Conservation (phyloP, 2,797 vertebrate genomes). For the Platalea minor region DNA sequence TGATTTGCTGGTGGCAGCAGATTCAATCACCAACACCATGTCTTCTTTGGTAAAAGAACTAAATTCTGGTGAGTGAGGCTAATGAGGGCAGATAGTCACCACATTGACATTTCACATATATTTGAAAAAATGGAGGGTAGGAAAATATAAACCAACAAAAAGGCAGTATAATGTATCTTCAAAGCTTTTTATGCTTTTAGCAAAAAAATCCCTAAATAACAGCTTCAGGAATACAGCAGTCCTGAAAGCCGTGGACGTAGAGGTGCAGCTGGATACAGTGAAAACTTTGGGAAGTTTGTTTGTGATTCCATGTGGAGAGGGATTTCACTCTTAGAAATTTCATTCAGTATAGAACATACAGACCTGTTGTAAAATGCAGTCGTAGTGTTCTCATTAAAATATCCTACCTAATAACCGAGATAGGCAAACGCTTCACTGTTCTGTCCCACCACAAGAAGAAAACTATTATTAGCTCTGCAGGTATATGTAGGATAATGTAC, state of each 20-base stretch:
- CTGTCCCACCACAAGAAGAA: not conserved
- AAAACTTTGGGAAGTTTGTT: not conserved
- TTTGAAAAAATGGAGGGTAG: not conserved
- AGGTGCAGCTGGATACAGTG: not conserved
- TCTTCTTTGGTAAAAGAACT: slow-evolving; percentile 96
- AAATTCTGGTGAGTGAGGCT: slow-evolving; percentile 86
- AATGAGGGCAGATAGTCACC: fast-evolving
- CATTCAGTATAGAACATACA: not conserved
- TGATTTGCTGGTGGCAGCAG: slow-evolving; percentile 94
- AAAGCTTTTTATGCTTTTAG: not conserved
- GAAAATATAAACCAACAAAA: not conserved
- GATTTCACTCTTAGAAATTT: not conserved
- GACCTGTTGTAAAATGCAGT: not conserved
- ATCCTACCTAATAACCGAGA: not conserved
- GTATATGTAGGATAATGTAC: not conserved
- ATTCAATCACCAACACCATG: slow-evolving; percentile 99
- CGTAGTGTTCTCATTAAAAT: not conserved
- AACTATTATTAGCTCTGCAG: not conserved
- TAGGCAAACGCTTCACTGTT: not conserved
- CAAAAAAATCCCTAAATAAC: not conserved
- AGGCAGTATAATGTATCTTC: not conserved
- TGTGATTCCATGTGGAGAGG: not conserved
- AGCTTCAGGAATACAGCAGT: not conserved
- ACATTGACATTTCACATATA: not conserved
- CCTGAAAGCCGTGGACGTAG: not conserved